Evolutionary conservation across 2,888 invertebrate genomes (phyloP), one percentile per base, ranked within the genome.

Genomic region (Drosophila greeni): DNA sequence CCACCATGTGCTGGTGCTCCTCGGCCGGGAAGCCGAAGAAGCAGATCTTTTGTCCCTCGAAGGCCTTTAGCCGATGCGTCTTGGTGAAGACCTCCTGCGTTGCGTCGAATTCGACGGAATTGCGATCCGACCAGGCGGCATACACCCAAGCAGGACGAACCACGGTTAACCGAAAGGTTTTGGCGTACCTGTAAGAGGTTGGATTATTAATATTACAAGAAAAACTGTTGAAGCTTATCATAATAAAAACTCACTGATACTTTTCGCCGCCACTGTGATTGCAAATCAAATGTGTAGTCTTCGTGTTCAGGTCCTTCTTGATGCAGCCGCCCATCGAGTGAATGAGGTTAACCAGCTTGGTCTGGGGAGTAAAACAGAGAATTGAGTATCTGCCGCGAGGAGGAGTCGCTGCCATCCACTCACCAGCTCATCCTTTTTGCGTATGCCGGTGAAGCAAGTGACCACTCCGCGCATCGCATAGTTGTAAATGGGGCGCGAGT

Each of bases 281-380:
- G 72, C 98, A 96, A 78, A 99, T 95, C 76, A 99, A 91, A 91
- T 98, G 98, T 56, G 98, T 98, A 76, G 97, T 95, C 87, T 94
- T 94, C 61, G 93, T 92, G 69, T 93, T 93, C 92, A 96, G 94
- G 86, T 98, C 97, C 90, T 95, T 95, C 73, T 97, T 92, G 85
- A 98, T 95, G 82, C 96, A 96, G 49, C 98, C 98, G 79, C 97
- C 97, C 98, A 98, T 98, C 88, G 95, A 94, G 91, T 98, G 98
- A 81, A 98, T 95, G 88, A 97, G 91, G 80, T 94, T 94, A 81
- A 97, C 95, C 88, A 97, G 91, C 88, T 92, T 93, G 84, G 94
- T 94, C 97, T 97, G 64, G 8, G 6, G 34, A 20, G 20, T 34
- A 20, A 4, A 34, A 7, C 3, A 20, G 11, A 12, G 2, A 14